Evolutionary conservation across 2,797 vertebrate species (phyloP).

Genomic region (Eulemur coronatus): DNA sequence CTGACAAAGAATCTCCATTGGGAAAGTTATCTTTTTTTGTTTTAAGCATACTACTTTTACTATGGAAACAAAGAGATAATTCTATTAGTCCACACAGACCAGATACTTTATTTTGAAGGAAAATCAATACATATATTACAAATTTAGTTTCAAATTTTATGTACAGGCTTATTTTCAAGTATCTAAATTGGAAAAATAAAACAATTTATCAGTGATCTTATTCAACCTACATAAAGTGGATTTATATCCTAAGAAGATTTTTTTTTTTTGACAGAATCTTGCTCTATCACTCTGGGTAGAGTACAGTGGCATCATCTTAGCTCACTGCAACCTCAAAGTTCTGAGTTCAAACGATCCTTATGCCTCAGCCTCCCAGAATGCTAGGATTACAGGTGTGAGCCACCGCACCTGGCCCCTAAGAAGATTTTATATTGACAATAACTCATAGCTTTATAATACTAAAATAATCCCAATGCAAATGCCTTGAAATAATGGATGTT

Average conservation of each 20-base stretch:
- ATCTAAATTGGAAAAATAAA: background rate
- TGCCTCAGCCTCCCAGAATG: background rate
- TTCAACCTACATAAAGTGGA: background rate
- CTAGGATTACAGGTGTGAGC: background rate
- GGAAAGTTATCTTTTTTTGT: background rate
- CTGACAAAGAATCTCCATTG: background rate
- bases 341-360: background rate
- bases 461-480: background rate
- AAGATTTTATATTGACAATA: background rate
- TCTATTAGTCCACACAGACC: background rate
- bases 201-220: background rate
- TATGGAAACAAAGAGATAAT: background rate
- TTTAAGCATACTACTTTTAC: background rate
- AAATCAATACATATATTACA: background rate
- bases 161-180: background rate
- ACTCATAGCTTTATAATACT: background rate
- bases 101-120: background rate
- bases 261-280: background rate
- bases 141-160: background rate
- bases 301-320: background rate
- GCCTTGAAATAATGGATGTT: background rate
- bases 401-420: no score
- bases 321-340: background rate
- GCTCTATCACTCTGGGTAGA: background rate
- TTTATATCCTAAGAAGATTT: background rate